These are phyloP conservation scores for Periphyllus acericola DNA, from an alignment of 2,888 invertebrate genomes.

Conservation along the genomic window DNA sequence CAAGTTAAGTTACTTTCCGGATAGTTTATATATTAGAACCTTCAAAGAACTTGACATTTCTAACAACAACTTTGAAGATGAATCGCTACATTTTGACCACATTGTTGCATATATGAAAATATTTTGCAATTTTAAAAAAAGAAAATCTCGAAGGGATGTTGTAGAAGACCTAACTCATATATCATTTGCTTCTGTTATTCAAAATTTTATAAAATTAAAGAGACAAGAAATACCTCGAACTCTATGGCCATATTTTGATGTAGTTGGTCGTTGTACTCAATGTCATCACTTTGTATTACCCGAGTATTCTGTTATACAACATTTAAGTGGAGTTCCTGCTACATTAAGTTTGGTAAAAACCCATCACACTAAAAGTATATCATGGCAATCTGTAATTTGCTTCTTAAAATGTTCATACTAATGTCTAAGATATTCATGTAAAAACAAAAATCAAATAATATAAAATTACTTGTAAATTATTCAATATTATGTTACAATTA, in stretches of 20 bases:
- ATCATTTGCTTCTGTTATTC: background rate
- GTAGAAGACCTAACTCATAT: background rate
- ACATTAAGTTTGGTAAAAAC: background rate
- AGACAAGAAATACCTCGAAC: constrained; percentile 14
- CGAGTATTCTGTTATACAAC: background rate
- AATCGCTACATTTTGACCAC: background rate
- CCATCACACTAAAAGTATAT: background rate
- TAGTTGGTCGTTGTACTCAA: background rate
- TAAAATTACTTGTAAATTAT: background rate
- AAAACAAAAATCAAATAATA: background rate
- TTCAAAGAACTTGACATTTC: background rate
- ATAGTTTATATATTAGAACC: background rate
- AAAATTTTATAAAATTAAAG: background rate
- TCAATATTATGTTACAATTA: too few relatives aligned
- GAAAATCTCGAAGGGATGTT: background rate
- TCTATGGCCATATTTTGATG: background rate
- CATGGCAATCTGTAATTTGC: background rate
- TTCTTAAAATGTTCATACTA: background rate
- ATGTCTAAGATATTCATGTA: background rate
- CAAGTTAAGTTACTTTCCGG: background rate
- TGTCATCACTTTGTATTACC: background rate
- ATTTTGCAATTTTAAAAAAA: background rate
- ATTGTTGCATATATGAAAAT: background rate
- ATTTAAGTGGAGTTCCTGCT: background rate
- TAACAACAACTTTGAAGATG: background rate